Evolutionary conservation across 2,113 vertebrate genomes (phyloP).

Genomic region (Indicator indicator): DNA sequence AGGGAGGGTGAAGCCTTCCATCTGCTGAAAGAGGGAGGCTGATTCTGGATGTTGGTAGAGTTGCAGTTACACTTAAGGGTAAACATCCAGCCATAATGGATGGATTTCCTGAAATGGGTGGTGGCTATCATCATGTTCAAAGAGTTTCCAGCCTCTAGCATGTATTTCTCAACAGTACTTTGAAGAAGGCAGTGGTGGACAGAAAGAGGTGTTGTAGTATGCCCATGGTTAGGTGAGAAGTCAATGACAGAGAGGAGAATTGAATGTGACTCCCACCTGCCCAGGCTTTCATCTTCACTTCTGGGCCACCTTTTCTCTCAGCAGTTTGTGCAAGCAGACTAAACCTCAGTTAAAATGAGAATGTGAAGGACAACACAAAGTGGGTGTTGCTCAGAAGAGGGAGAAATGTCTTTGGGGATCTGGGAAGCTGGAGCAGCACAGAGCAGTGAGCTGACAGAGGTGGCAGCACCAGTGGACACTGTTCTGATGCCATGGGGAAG

Average conservation of each 20-base stretch:
- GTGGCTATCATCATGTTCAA: neutral
- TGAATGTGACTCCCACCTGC: neutral
- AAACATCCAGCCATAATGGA: neutral
- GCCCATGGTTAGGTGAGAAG: neutral
- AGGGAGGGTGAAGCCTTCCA: neutral
- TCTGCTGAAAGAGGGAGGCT: neutral
- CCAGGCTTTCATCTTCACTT: neutral
- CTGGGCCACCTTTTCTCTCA: neutral
- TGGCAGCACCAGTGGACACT: neutral
- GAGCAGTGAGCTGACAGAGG: rapidly evolving
- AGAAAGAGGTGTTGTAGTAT: neutral
- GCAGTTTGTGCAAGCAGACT: neutral
- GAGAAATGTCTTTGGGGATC: neutral
- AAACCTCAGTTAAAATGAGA: neutral
- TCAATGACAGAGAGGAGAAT: neutral
- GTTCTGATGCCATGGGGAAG: rapidly evolving
- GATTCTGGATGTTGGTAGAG: neutral
- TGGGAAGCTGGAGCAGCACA: neutral
- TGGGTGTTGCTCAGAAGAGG: rapidly evolving
- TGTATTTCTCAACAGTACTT: neutral
- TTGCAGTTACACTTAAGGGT: neutral
- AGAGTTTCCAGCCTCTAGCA: neutral
- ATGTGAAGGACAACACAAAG: neutral
- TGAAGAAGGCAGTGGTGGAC: neutral
- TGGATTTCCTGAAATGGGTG: neutral